Base-by-base conservation (phyloP, 1,140 invertebrate species). In the Eufriesea mexicana region DNA sequence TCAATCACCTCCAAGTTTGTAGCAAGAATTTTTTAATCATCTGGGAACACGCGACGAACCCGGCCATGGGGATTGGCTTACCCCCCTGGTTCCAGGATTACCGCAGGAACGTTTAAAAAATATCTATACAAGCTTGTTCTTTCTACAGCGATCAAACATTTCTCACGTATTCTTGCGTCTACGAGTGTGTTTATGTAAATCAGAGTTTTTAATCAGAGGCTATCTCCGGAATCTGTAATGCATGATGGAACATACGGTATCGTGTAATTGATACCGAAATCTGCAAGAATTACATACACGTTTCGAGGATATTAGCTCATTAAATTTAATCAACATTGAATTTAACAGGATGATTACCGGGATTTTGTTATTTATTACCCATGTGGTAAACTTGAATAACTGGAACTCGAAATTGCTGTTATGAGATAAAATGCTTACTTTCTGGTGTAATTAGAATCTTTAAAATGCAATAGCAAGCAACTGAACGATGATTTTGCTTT, bases 11-110 rank as follows among this genome's bases (percentile, higher is more conserved):
- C 51, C 23, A 47, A 64, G 57, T 82, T 57, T 76, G 62, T 51
- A 67, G 67, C 64, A 49, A 75, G 79, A 67, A 76, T 57, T 82
- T 76, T 79, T 82, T 76, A 55, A 76, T 76, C 45, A 57, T 12
- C 20, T 47, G 49, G 18, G 16, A 57, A 51, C 79, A 82, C 79
- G 72, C 72, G 55, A 81, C 42, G 54, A 45, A 5, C 25, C 23
- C 7, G 35, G 18, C 28, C 1, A 25, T 18, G 16, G 8, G 25
- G 25, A 51, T 55, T 18, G n/a, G 10, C 5, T 49, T n/a, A n/a
- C n/a, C n/a, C n/a, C n/a, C n/a, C n/a, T n/a, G n/a, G n/a, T n/a
- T n/a, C n/a, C n/a, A n/a, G n/a, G n/a, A n/a, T n/a, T n/a, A n/a
- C n/a, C n/a, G n/a, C n/a, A n/a, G 18, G 47, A 64, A 25, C 6